Base-by-base conservation (phyloP, 2,113 vertebrate genomes). In the Caretta caretta region DNA sequence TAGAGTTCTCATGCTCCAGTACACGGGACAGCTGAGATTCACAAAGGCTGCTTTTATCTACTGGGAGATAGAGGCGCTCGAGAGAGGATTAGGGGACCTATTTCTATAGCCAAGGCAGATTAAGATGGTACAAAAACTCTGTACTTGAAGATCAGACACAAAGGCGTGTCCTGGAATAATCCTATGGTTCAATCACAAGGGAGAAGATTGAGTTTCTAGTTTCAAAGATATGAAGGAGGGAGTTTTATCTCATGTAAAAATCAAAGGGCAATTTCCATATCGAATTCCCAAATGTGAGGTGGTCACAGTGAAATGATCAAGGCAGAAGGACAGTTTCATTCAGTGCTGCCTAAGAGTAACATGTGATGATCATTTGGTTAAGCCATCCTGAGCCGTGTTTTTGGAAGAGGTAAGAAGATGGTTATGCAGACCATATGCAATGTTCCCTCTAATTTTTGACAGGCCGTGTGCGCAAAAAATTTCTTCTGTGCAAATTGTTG, bases 61-160 rank as follows among this genome's bases (percentile, higher is more conserved):
- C 59, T 1, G 2, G 82, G 50, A 49, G 78, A 95, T 76, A 14
- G n/a, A 82, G 11, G 85, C 35, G 81, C 6, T 5, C 50, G 13
- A 82, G 53, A 62, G 38, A 96, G 86, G 90, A 85, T 91, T 95
- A 95, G 92, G 83, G 76, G 16, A 48, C 78, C 94, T 97, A 95
- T 96, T 95, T 97, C 88, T 97, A 93, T 65, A 84, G 35, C 86
- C 38, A 83, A 90, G 90, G 88, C 94, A 85, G 87, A 94, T 96
- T 97, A 97, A 83, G 88, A 84, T 56, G 9, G 11, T 59, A 86
- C 38, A 86, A 86, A 92, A 53, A 42, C 42, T 88, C 92, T 72
- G 65, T 90, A 87, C 20, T 78, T 92, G 79, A 92, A 93, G 90
- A 95, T 93, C 80, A 85, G 84, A 81, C 7, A 1, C 38, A 76